phyloP scores from a whole-genome alignment of 2,888 invertebrate genomes.

The Drosophila fungiperda region DNA sequence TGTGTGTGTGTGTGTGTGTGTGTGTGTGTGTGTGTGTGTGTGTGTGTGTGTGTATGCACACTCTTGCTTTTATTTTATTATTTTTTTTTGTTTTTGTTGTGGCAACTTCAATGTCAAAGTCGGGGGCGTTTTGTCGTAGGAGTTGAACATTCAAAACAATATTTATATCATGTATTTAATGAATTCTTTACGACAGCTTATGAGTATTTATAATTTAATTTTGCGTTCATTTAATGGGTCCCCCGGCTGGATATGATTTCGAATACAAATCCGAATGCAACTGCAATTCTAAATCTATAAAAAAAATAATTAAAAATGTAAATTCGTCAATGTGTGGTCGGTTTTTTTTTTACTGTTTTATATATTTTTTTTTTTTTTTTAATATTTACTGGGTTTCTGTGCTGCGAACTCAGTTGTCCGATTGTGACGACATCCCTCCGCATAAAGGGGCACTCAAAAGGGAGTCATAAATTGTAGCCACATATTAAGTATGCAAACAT shows the following conservation, averaged over 20 bases:
- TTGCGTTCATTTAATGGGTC: constrained; percentile 18
- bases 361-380: constrained; percentile 4
- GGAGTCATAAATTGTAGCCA: constrained; percentile 31
- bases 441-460: constrained; percentile 18
- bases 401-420: constrained; percentile 1
- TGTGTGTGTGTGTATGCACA: constrained; percentile 7
- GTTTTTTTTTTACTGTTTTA: constrained; percentile 7
- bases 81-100: constrained; percentile 19
- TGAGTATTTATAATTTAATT: constrained; percentile 40
- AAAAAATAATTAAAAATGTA: constrained; percentile 32
- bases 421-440: constrained; percentile 30
- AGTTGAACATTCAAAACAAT: constrained; percentile 35
- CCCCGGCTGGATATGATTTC: constrained; percentile 6
- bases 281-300: constrained; percentile 24
- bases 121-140: constrained; percentile 63
- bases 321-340: constrained; percentile 38
- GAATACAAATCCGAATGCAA: constrained; percentile 29
- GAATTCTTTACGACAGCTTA: constrained; percentile 39
- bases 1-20: too few relatives aligned
- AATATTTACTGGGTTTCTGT: constrained; percentile 9
- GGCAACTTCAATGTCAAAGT: constrained; percentile 68
- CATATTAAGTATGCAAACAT: constrained; percentile 42
- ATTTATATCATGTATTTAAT: constrained; percentile 24
- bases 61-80: constrained; percentile 30
- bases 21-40: too few relatives aligned